phyloP scores from a whole-genome alignment of 2,888 invertebrate species.

The Scaptomyza tumidula region DNA sequence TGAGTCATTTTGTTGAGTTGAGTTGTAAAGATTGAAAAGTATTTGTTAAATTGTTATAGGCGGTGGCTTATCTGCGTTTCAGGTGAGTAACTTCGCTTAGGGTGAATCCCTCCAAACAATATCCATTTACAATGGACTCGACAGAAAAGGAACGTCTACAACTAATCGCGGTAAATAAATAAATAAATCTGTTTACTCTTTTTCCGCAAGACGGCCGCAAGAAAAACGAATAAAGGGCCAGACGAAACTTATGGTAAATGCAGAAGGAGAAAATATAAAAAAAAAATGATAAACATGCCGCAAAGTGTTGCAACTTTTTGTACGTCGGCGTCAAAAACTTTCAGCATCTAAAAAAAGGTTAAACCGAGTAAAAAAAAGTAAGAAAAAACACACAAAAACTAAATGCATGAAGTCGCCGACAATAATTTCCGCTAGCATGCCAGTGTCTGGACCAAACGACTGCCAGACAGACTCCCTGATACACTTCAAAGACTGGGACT shows the following conservation, averaged over 20 bases:
- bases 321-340: constrained; percentile 44
- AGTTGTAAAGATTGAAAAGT: constrained; percentile 33
- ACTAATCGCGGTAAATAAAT: constrained; percentile 55
- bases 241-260: constrained; percentile 34
- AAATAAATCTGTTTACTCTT: constrained; percentile 58
- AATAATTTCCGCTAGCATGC: constrained; percentile 71
- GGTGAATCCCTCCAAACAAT: constrained; percentile 32
- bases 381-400: constrained; percentile 20
- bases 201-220: constrained; percentile 14
- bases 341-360: constrained; percentile 43
- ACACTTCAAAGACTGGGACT: constrained; percentile 27
- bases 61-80: constrained; percentile 26
- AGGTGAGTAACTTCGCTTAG: constrained; percentile 42
- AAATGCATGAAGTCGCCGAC: constrained; percentile 63
- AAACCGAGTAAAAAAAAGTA: constrained; percentile 17
- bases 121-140: constrained; percentile 24
- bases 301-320: constrained; percentile 54
- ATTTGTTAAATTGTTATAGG: constrained; percentile 4
- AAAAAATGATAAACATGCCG: constrained; percentile 50
- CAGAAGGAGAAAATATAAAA: constrained; percentile 2
- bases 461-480: constrained; percentile 21
- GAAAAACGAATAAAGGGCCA: constrained; percentile 30
- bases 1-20: constrained; percentile 41
- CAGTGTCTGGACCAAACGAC: constrained; percentile 26
- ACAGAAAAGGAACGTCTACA: constrained; percentile 13